Evolutionary conservation across 1,140 invertebrate genomes (phyloP).

Genomic region (Papilio polyxenes): DNA sequence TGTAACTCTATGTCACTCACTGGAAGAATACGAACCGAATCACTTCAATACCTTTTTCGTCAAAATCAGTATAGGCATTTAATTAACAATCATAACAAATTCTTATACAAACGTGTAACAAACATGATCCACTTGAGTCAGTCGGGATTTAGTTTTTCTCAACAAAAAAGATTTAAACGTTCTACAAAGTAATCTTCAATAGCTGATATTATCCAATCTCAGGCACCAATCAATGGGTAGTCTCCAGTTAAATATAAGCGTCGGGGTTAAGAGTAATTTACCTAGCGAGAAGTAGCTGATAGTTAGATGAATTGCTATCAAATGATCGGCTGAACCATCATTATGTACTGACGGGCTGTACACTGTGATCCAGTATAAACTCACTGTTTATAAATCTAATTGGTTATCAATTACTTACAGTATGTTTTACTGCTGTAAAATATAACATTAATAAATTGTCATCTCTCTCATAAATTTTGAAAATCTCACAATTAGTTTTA

Average conservation of each 20-base stretch:
- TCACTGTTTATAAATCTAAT: neutral
- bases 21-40: too few species aligned
- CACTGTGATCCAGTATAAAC: neutral
- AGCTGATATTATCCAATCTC: slow-evolving; percentile 10
- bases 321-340: slow-evolving; percentile 15
- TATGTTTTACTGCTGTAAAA: neutral
- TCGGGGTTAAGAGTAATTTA: neutral
- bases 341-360: neutral
- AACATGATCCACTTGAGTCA: neutral
- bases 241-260: neutral
- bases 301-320: slow-evolving; percentile 14
- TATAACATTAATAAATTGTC: too few species aligned
- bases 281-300: neutral
- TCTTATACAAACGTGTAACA: too few species aligned
- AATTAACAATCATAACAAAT: too few species aligned
- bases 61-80: too few species aligned
- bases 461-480: too few species aligned
- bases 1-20: too few species aligned
- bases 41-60: too few species aligned
- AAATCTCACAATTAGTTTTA: too few species aligned
- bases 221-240: slow-evolving; percentile 19
- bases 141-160: neutral
- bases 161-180: slow-evolving; percentile 13
- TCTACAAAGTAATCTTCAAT: neutral
- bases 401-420: neutral